Evolutionary conservation across 1,140 invertebrate genomes (phyloP).

Genomic region (Eupristina koningsbergeri): DNA sequence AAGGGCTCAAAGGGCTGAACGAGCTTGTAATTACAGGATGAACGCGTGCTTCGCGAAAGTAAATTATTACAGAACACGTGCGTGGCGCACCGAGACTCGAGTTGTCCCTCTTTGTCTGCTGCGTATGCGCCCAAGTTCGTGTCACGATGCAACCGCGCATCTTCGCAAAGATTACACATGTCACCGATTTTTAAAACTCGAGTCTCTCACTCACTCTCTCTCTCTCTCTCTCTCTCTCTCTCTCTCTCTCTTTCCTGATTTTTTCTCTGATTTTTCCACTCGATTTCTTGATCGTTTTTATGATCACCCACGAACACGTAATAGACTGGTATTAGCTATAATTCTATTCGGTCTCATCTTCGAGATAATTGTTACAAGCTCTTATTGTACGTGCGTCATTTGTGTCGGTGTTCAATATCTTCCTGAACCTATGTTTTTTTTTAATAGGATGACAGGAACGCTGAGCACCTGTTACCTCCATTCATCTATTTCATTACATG

Average conservation of each 20-base stretch:
- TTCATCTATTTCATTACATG: slow-evolving; percentile 10
- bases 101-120: slow-evolving; percentile 34
- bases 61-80: slow-evolving; percentile 29
- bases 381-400: slow-evolving; percentile 10
- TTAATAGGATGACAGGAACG: not conserved
- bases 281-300: not conserved
- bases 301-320: not conserved
- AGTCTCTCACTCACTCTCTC: not conserved
- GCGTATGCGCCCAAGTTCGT: slow-evolving; percentile 17
- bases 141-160: slow-evolving; percentile 23
- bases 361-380: not conserved
- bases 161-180: slow-evolving; percentile 36
- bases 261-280: not conserved
- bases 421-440: not conserved
- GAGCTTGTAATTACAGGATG: slow-evolving; percentile 38
- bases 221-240: too few species aligned
- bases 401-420: not conserved
- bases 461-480: not conserved
- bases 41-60: slow-evolving; percentile 30
- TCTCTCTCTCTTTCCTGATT: not conserved
- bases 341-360: not conserved
- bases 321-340: slow-evolving; percentile 8
- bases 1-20: too few species aligned
- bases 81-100: not conserved
- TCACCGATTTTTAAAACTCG: slow-evolving; percentile 31